Conservation (phyloP, 2,113 vertebrate species). For the Tragelaphus imberbis region DNA sequence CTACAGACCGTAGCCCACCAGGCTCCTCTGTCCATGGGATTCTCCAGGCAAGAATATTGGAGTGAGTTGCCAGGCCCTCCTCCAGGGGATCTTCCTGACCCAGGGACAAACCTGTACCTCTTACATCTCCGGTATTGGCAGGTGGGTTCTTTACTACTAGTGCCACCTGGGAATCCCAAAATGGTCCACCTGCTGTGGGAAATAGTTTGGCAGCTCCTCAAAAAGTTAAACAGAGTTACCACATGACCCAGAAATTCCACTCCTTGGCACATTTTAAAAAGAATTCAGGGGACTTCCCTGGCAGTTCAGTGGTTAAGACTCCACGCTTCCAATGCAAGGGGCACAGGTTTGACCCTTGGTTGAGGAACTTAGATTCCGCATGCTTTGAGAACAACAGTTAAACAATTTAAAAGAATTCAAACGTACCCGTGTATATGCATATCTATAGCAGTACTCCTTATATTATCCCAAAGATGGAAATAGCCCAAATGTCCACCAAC, state of each 20-base stretch:
- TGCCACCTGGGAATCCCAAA: not conserved
- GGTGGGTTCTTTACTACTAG: not conserved
- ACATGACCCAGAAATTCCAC: not conserved
- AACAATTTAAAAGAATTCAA: not conserved
- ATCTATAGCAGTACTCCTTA: not conserved
- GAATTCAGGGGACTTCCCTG: not conserved
- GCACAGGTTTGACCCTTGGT: not conserved
- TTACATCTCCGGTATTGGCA: not conserved
- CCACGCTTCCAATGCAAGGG: not conserved
- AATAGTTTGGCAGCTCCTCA: not conserved
- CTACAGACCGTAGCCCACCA: fast-evolving
- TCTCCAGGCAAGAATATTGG: not conserved
- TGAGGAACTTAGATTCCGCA: not conserved
- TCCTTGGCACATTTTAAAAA: not conserved
- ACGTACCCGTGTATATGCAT: fast-evolving
- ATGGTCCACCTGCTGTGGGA: not conserved
- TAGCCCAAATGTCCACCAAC: not conserved
- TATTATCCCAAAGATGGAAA: not conserved
- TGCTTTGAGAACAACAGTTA: not conserved
- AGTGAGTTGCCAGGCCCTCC: not conserved
- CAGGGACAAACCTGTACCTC: not conserved
- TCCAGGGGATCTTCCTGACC: not conserved
- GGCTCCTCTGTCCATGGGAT: not conserved
- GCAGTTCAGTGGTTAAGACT: not conserved
- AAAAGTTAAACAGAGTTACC: not conserved